A percentile compares a stretch with the other conserved stretches of the same genome.
Evolutionary conservation across 2,797 vertebrate genomes (phyloP).

Genomic region (Phrynocephalus forsythii): DNA sequence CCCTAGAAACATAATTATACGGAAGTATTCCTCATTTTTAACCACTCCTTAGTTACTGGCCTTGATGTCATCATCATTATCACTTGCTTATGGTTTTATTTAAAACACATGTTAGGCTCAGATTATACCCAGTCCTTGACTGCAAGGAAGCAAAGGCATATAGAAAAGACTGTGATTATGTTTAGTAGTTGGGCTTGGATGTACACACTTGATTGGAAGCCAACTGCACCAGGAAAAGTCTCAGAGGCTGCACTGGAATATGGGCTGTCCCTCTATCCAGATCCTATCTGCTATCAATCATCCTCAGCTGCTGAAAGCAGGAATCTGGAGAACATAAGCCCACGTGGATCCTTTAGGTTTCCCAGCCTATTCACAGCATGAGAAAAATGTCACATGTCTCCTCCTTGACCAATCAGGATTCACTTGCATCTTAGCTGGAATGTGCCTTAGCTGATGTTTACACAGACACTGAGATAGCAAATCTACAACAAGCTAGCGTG

Average conservation of each 20-base stretch:
- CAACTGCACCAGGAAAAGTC: constrained; percentile 58
- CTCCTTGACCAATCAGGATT: too few relatives aligned
- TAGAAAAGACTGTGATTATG: constrained; percentile 50
- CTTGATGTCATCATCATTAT: not conserved
- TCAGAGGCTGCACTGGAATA: not conserved
- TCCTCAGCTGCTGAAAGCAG: too few relatives aligned
- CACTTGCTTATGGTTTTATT: not conserved
- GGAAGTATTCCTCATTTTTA: not conserved
- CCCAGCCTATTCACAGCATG: too few relatives aligned
- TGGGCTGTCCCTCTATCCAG: too few relatives aligned
- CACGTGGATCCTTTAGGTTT: too few relatives aligned
- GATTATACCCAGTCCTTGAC: not conserved
- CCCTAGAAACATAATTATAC: not conserved
- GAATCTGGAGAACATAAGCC: too few relatives aligned
- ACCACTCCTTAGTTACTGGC: not conserved
- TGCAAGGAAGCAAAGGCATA: constrained; percentile 34
- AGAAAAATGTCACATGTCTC: too few relatives aligned
- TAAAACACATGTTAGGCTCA: not conserved
- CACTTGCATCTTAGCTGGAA: too few relatives aligned
- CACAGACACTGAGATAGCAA: too few relatives aligned
- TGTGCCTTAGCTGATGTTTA: too few relatives aligned
- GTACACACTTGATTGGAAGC: constrained; percentile 1
- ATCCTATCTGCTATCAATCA: too few relatives aligned
- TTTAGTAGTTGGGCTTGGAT: constrained; percentile 42
- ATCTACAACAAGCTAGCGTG: too few relatives aligned